phyloP scores from a whole-genome alignment of 92 coral and sea anemone genomes.

The Siderastrea radians region DNA sequence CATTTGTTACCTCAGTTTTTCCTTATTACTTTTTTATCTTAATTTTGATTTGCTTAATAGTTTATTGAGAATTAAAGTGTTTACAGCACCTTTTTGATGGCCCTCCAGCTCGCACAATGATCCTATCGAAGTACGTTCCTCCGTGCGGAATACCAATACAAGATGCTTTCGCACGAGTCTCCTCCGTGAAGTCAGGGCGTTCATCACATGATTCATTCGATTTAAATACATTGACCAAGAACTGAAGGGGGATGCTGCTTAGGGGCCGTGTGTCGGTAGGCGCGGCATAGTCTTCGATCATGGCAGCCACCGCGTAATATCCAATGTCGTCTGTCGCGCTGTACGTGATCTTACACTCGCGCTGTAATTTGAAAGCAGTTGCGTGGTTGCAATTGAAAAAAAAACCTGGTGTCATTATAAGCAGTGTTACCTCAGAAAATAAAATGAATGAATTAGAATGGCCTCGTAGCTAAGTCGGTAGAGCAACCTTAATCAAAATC shows the following conservation, averaged over 20 bases:
- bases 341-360: slow-evolving; percentile 66
- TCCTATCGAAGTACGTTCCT: slow-evolving; percentile 69
- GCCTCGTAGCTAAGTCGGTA: no score
- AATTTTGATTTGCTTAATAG: no score
- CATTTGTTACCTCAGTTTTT: no score
- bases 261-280: slow-evolving; percentile 66
- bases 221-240: slow-evolving; percentile 66
- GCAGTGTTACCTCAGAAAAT: no score
- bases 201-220: slow-evolving; percentile 65
- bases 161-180: slow-evolving; percentile 78
- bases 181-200: slow-evolving; percentile 72
- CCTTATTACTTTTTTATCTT: no score
- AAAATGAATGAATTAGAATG: no score
- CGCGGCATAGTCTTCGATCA: slow-evolving; percentile 81
- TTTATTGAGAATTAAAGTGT: neutral
- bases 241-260: slow-evolving; percentile 85
- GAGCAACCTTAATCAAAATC: no score
- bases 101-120: slow-evolving; percentile 78
- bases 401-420: no score
- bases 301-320: slow-evolving; percentile 76
- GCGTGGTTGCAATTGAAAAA: neutral
- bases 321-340: slow-evolving; percentile 54
- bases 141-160: slow-evolving; percentile 81
- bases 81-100: slow-evolving; percentile 58
- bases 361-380: slow-evolving; percentile 42